These are phyloP conservation scores for Megaceryle alcyon DNA, from an alignment of 2,797 vertebrate species.

Conservation along the genomic window DNA sequence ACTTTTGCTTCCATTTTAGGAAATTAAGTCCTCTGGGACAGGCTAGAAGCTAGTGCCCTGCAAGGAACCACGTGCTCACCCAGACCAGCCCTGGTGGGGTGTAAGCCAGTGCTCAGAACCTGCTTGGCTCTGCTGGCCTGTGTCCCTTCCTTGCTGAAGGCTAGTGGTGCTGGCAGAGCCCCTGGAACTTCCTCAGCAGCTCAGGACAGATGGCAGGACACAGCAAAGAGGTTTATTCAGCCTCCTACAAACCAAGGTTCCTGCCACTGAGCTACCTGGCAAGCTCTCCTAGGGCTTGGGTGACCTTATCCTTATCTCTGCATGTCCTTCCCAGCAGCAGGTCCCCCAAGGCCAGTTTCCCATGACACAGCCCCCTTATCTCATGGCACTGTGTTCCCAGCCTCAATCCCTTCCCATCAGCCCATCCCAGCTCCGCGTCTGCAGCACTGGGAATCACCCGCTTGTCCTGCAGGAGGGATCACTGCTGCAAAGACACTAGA, in stretches of 20 bases:
- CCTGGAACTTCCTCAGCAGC: not conserved
- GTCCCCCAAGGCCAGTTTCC: not conserved
- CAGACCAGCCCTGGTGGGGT: not conserved
- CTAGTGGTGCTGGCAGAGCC: not conserved
- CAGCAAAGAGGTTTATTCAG: not conserved
- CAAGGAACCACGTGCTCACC: not conserved
- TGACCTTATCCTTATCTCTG: constrained; percentile 30
- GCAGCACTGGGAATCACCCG: not conserved
- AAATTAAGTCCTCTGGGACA: constrained; percentile 33
- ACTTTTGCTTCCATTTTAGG: constrained; percentile 62
- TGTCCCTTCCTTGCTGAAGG: not conserved
- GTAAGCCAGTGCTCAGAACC: accelerated
- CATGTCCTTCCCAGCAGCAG: not conserved
- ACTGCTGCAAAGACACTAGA: not conserved
- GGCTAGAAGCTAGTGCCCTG: not conserved
- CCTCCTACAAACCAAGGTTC: not conserved
- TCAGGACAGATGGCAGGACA: not conserved
- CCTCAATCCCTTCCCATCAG: not conserved
- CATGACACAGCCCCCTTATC: not conserved
- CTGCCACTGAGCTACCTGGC: not conserved
- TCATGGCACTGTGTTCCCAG: not conserved
- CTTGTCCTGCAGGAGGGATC: not conserved
- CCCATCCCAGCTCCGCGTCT: not conserved
- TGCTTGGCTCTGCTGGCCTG: accelerated
- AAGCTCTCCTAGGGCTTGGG: not conserved